Conservation (phyloP, 2,797 vertebrate genomes). For the Cryptoprocta ferox region DNA sequence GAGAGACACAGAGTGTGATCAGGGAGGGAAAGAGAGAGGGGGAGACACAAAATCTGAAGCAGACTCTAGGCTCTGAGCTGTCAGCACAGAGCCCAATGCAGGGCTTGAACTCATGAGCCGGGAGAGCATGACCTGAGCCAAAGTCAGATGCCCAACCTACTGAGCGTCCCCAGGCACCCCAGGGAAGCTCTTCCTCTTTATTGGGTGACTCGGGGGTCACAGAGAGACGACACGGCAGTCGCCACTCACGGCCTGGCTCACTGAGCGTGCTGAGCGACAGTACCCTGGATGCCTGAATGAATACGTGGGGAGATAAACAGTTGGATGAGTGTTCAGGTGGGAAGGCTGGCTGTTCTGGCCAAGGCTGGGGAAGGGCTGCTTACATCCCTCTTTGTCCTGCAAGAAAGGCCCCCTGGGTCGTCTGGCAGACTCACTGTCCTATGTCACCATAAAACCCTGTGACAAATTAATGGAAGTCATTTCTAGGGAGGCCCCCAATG, state of each 20-base stretch:
- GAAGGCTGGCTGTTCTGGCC: fast-evolving
- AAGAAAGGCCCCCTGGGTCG: not conserved
- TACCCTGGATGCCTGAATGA: fast-evolving
- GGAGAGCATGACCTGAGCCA: no score
- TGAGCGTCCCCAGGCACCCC: no score
- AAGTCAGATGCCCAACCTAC: no score
- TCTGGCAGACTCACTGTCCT: no score
- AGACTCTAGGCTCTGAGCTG: no score
- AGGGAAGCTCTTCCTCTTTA: not conserved
- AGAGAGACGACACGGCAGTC: fast-evolving
- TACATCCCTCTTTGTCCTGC: not conserved
- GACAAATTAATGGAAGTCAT: not conserved
- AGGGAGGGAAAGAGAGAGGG: no score
- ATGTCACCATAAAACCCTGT: not conserved
- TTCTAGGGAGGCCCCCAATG: not conserved
- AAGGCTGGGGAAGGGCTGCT: not conserved
- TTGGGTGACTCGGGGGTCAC: not conserved
- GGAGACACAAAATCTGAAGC: no score
- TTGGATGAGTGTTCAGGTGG: no score
- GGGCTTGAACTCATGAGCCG: no score
- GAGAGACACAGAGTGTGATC: no score
- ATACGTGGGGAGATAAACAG: fast-evolving
- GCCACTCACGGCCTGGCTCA: fast-evolving
- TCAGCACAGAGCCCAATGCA: no score
- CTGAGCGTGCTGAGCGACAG: fast-evolving